Base-by-base conservation (phyloP, 2,113 vertebrate genomes). In the Oncorhynchus nerka region DNA sequence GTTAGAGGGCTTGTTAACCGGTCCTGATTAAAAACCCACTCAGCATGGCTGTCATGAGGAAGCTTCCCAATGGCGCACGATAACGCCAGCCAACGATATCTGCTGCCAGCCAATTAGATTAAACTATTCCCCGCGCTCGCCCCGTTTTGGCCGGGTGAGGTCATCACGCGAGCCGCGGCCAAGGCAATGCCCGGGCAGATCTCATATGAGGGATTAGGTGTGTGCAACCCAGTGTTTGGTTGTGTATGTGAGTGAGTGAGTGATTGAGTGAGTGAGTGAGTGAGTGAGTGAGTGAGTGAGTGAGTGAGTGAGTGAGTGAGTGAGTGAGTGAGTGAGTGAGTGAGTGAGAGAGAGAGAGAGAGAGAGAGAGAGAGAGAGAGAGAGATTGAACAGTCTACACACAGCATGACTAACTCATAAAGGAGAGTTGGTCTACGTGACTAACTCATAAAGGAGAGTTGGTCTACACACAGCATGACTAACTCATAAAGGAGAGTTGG, bases 101-200 rank as follows among this genome's bases (percentile, higher is more conserved):
- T 22, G 20, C 28, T 19, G 55, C 22, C 45, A 51, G 61, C 66
- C 68, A 75, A 67, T 75, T 45, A 8, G 61, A 49, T 78, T 22
- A 7, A 24, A 64, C 28, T 64, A 20, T 64, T 49, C 49, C 59
- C 34, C 0, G 22, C 2, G 49, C 5, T 24, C 26, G 16, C 24
- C 71, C 20, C 59, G 5, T 20, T 39, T 73, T 73, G 59, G 32
- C 12, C 4, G 32, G 59, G n/a, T 61, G 57, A 45, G 30, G 30
- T 65, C 39, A 49, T 26, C 30, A 30, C 1, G 15, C 48, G 9
- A 16, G 16, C 4, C 5, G 59, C 2, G 8, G 59, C 19, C 24
- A 59, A 59, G 24, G 30, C 28, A 15, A 67, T 67, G 22, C 3
- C 22, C 20, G 9, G 12, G 12, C 20, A 16, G 9, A 65, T 62